Percentiles rank a stretch among this genome's conserved stretches.
Evolutionary conservation across 2,888 invertebrate genomes (phyloP).

Genomic region (Charanyca ferruginea): DNA sequence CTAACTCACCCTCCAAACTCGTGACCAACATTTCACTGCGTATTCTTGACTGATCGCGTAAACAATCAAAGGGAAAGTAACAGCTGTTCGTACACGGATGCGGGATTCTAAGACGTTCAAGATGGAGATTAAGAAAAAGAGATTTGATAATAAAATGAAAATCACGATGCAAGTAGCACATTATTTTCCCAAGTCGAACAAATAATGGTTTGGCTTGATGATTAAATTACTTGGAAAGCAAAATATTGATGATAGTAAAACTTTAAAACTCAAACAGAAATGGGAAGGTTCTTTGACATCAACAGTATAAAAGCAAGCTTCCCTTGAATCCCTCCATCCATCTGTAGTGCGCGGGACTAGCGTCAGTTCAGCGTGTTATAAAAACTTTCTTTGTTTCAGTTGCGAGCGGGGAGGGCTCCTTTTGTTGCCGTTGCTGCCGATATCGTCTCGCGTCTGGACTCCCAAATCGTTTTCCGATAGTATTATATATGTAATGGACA

Average conservation of each 20-base stretch:
- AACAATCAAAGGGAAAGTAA: conserved; percentile 40
- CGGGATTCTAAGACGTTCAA: background rate
- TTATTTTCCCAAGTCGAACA: background rate
- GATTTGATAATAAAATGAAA: background rate
- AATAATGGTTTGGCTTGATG: background rate
- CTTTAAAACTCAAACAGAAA: background rate
- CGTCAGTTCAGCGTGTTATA: conserved; percentile 79
- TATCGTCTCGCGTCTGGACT: conserved; percentile 80
- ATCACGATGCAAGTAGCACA: conserved; percentile 5
- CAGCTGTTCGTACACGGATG: conserved; percentile 14
- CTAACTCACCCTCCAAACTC: conserved; percentile 55
- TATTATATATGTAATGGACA: conserved; percentile 86
- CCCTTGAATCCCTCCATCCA: background rate
- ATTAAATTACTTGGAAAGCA: too few species aligned
- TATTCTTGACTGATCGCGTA: conserved; percentile 45
- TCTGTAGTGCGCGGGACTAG: conserved; percentile 48
- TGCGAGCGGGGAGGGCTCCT: conserved; percentile 65
- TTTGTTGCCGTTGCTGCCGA: conserved; percentile 65
- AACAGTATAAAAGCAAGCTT: conserved; percentile 5
- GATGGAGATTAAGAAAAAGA: conserved; percentile 13
- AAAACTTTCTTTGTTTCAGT: conserved; percentile 87
- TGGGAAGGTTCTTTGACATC: background rate
- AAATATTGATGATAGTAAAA: background rate
- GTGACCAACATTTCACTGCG: conserved; percentile 74
- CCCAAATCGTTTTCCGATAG: conserved; percentile 88